Conservation (phyloP, 2,888 invertebrate species). For the Aquatica leii region DNA sequence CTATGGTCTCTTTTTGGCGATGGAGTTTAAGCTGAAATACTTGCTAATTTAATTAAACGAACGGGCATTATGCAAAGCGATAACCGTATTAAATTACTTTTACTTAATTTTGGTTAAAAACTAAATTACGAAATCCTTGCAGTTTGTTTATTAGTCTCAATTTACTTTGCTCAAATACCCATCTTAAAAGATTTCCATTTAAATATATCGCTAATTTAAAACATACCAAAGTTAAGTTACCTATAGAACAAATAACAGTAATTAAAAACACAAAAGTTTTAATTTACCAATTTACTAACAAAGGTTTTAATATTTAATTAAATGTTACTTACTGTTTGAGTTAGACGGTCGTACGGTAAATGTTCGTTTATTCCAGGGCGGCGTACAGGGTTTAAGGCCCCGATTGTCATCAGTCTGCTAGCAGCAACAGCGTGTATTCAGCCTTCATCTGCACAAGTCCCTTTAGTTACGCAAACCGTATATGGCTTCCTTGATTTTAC, state of each 20-base stretch:
- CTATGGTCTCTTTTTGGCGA: conserved; percentile 19
- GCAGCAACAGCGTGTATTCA: conserved; percentile 37
- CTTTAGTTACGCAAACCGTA: conserved; percentile 84
- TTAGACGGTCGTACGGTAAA: too few relatives aligned
- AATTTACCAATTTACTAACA: too few relatives aligned
- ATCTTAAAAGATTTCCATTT: too few relatives aligned
- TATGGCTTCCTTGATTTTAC: conserved; percentile 94
- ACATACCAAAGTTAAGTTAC: too few relatives aligned
- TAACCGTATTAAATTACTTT: conserved; percentile 25
- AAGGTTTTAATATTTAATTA: conserved; percentile 17
- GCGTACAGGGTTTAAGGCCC: conserved; percentile 48
- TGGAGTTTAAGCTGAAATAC: conserved; percentile 20
- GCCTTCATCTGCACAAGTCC: conserved; percentile 16
- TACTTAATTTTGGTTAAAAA: conserved; percentile 23
- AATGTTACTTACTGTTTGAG: conserved; percentile 28
- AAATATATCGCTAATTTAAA: too few relatives aligned
- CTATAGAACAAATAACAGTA: too few relatives aligned
- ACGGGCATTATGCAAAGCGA: conserved; percentile 23
- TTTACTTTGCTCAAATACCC: conserved; percentile 2
- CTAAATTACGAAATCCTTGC: conserved; percentile 20
- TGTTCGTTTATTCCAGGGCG: conserved; percentile 46
- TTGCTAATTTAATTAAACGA: conserved; percentile 29
- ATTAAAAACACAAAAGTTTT: too few relatives aligned
- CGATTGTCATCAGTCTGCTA: conserved; percentile 55
- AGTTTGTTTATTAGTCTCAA: conserved; percentile 19